Conservation (phyloP, 2,797 vertebrate species). For the Leontopithecus rosalia region DNA sequence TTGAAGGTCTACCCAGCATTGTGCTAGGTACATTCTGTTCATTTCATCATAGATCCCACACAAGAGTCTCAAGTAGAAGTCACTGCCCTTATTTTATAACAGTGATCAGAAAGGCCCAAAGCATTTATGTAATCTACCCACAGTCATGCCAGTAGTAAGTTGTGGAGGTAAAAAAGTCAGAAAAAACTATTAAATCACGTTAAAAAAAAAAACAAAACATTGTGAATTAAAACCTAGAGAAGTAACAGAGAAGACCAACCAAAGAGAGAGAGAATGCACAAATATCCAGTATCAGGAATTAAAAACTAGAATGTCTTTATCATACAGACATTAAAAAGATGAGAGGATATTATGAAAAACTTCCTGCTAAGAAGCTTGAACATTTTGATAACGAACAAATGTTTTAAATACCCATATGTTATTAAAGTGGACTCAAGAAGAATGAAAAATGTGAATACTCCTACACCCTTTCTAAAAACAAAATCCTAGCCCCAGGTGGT, state of each 20-base stretch:
- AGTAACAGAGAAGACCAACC: not conserved
- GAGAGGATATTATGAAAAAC: not conserved
- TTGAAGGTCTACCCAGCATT: not conserved
- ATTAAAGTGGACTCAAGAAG: not conserved
- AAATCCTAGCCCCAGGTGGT: not conserved
- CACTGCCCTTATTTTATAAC: fast-evolving
- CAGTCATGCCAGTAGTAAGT: not conserved
- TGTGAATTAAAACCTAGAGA: not conserved
- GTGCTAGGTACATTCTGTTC: not conserved
- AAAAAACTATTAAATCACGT: not conserved
- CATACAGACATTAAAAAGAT: too few species aligned
- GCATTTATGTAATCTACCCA: not conserved
- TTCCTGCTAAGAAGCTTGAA: not conserved
- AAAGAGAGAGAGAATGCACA: too few species aligned
- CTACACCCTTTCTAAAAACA: not conserved
- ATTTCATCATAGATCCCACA: not conserved
- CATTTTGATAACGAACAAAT: not conserved
- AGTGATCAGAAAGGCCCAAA: not conserved
- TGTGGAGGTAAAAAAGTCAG: not conserved
- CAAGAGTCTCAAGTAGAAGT: not conserved
- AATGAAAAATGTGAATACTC: not conserved
- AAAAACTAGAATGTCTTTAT: fast-evolving
- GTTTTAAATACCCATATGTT: not conserved
- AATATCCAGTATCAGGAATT: fast-evolving
- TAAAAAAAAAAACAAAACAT: not conserved